phyloP scores from a whole-genome alignment of 1,140 invertebrate species.

The Hycleus cichorii region DNA sequence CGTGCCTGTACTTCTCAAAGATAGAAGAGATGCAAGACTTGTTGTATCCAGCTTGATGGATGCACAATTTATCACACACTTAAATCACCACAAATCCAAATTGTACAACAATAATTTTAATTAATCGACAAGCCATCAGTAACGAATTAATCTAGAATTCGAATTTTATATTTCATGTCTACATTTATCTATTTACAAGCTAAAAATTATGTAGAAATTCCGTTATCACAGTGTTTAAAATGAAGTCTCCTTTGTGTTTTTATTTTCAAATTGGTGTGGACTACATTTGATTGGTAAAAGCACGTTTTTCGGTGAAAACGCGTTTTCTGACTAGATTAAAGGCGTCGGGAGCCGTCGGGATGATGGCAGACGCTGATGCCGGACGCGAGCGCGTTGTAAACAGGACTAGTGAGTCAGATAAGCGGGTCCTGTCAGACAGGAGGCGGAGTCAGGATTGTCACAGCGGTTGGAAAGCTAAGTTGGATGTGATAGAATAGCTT shows the following conservation, averaged over 20 bases:
- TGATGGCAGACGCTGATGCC: constrained; percentile 23
- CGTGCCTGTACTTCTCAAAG: constrained; percentile 34
- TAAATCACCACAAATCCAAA: neutral
- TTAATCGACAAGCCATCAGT: no score
- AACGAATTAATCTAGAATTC: no score
- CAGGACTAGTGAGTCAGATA: constrained; percentile 33
- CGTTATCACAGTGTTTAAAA: no score
- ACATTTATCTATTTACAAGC: no score
- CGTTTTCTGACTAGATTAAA: constrained; percentile 20
- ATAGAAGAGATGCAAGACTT: constrained; percentile 35
- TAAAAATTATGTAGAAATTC: no score
- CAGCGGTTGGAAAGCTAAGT: constrained; percentile 37
- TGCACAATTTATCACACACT: constrained; percentile 13
- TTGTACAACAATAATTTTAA: no score
- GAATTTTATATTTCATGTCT: no score
- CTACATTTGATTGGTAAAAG: no score
- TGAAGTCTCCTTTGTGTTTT: no score
- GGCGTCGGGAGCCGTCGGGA: constrained; percentile 31
- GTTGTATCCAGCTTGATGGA: constrained; percentile 39
- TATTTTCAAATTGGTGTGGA: no score
- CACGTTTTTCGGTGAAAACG: no score
- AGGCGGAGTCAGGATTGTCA: constrained; percentile 39
- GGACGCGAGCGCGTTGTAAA: constrained; percentile 27
- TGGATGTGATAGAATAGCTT: constrained; percentile 22
- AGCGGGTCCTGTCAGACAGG: constrained; percentile 31